Conservation (phyloP, 2,888 invertebrate species). For the Yponomeuta sedellus region DNA sequence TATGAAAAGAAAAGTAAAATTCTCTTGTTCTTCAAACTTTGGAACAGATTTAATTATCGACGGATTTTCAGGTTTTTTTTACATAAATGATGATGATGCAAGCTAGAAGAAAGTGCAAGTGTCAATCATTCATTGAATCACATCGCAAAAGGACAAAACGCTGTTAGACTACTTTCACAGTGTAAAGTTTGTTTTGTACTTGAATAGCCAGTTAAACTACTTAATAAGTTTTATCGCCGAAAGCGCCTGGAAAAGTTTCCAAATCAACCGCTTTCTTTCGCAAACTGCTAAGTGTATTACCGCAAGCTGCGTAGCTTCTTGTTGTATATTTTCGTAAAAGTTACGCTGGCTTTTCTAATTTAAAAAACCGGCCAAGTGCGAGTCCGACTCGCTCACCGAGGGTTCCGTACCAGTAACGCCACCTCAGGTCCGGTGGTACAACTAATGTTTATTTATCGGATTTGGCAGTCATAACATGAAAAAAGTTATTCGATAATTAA, state of each 20-base stretch:
- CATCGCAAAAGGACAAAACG: not conserved
- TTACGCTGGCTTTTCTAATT: not conserved
- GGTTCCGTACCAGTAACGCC: too few relatives aligned
- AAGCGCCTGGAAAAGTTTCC: not conserved
- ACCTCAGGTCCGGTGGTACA: too few relatives aligned
- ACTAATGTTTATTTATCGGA: too few relatives aligned
- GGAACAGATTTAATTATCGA: too few relatives aligned
- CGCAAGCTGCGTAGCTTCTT: not conserved
- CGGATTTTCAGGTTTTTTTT: not conserved
- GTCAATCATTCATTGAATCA: not conserved
- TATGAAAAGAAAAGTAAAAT: too few relatives aligned
- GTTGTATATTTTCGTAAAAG: not conserved
- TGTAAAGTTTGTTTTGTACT: not conserved
- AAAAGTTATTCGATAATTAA: too few relatives aligned
- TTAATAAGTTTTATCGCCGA: not conserved
- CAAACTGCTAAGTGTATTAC: not conserved
- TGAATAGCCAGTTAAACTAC: not conserved
- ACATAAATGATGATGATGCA: too few relatives aligned
- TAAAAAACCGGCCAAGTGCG: too few relatives aligned
- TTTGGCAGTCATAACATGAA: too few relatives aligned
- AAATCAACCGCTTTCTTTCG: not conserved
- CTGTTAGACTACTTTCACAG: not conserved
- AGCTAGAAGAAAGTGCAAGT: not conserved
- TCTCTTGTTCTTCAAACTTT: too few relatives aligned
- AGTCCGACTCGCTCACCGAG: too few relatives aligned